Evolutionary conservation across 1,140 invertebrate species (phyloP).

Genomic region (Drosophila hydei): DNA sequence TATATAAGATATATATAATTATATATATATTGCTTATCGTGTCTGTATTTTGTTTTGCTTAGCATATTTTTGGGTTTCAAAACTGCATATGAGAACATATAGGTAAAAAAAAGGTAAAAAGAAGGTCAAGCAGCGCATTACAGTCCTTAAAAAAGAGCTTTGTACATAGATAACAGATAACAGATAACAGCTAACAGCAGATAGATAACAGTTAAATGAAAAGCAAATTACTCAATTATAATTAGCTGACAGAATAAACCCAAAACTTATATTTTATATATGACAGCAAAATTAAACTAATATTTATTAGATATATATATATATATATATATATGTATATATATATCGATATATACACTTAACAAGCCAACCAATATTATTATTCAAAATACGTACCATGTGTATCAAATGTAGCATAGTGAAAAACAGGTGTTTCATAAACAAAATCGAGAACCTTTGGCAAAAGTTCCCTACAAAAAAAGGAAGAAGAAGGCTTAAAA

Average conservation of each 20-base stretch:
- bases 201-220: slow-evolving; percentile 50
- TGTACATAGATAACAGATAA: slow-evolving; percentile 5
- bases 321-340: slow-evolving; percentile 10
- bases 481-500: slow-evolving; percentile 49
- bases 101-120: slow-evolving; percentile 59
- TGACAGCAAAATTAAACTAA: slow-evolving; percentile 19
- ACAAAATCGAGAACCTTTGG: slow-evolving; percentile 22
- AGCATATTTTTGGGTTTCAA: slow-evolving; percentile 65
- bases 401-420: slow-evolving; percentile 70
- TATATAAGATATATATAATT: slow-evolving; percentile 8
- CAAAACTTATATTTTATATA: slow-evolving; percentile 63
- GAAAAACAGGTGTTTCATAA: slow-evolving; percentile 78
- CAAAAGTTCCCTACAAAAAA: slow-evolving; percentile 7
- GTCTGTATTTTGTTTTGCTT: slow-evolving; percentile 47
- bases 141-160: slow-evolving; percentile 28
- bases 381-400: slow-evolving; percentile 53
- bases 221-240: slow-evolving; percentile 45
- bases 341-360: slow-evolving; percentile 16
- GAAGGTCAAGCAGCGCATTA: slow-evolving; percentile 25
- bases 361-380: slow-evolving; percentile 37
- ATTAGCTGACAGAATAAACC: slow-evolving; percentile 36
- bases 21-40: slow-evolving; percentile 15
- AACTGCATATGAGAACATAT: slow-evolving; percentile 77
- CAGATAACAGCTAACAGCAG: not conserved
- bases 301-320: slow-evolving; percentile 13